Percentiles rank a stretch among this genome's conserved stretches.
phyloP scores from a whole-genome alignment of 2,888 invertebrate species.

The Agelastica alni region DNA sequence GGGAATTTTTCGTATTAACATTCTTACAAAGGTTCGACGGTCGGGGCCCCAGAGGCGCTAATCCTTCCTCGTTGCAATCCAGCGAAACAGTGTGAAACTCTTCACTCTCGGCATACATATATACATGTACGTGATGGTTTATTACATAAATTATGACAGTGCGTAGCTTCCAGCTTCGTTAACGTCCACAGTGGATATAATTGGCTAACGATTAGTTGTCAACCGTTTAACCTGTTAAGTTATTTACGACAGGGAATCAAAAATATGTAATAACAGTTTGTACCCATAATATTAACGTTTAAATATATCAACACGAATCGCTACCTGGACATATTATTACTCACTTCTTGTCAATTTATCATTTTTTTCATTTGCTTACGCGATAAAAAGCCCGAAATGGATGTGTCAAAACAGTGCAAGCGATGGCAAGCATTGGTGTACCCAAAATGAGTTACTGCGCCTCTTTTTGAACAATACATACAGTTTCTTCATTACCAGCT shows the following conservation, averaged over 20 bases:
- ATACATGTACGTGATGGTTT: slow-evolving; percentile 14
- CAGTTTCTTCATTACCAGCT: no score
- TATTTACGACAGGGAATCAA: slow-evolving; percentile 42
- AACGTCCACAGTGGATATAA: slow-evolving; percentile 35
- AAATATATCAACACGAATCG: slow-evolving; percentile 44
- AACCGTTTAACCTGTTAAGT: slow-evolving; percentile 39
- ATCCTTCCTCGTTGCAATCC: no score
- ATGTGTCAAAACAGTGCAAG: slow-evolving; percentile 11
- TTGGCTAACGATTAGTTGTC: slow-evolving; percentile 46
- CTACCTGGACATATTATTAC: slow-evolving; percentile 50
- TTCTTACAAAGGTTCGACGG: no score
- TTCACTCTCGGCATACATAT: background rate
- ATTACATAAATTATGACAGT: slow-evolving; percentile 27
- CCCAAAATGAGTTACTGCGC: no score
- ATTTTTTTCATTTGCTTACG: slow-evolving; percentile 43
- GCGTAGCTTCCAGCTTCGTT: slow-evolving; percentile 24
- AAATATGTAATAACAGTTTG: slow-evolving; percentile 45
- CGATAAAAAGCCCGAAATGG: slow-evolving; percentile 29
- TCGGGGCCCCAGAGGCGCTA: no score
- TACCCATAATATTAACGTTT: slow-evolving; percentile 39
- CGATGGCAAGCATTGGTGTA: slow-evolving; percentile 12
- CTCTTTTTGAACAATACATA: no score
- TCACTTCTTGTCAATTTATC: slow-evolving; percentile 44
- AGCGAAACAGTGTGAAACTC: background rate
- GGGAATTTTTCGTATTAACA: no score